Conservation (phyloP, 1,140 invertebrate genomes). For the Drosophila murphyi region DNA sequence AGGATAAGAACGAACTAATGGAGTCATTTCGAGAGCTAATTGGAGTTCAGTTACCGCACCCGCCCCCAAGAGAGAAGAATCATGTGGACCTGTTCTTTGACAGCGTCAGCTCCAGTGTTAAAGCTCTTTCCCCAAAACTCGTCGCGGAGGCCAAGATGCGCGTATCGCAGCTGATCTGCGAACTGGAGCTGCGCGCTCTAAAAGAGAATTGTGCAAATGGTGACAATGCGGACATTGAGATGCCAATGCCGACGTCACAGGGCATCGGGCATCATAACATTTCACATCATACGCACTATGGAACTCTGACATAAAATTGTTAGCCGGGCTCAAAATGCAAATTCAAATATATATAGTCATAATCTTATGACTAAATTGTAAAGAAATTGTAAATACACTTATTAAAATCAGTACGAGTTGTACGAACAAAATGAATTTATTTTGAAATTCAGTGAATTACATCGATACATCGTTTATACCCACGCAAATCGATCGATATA, state of each 20-base stretch:
- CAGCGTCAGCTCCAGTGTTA: conserved; percentile 81
- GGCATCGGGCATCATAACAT: conserved; percentile 6
- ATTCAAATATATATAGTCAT: conserved; percentile 14
- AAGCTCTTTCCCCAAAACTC: conserved; percentile 73
- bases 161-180: conserved; percentile 78
- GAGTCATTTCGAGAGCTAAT: conserved; percentile 78
- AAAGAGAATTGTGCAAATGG: conserved; percentile 45
- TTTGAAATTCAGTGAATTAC: conserved; percentile 5
- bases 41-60: conserved; percentile 46
- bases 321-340: conserved; percentile 4
- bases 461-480: conserved; percentile 4
- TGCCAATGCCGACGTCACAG: conserved; percentile 3
- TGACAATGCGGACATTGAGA: conserved; percentile 11
- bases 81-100: conserved; percentile 80
- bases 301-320: conserved; percentile 38
- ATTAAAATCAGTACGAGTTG: not conserved
- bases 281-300: conserved; percentile 33
- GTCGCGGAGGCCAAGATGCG: conserved; percentile 81
- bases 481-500: conserved; percentile 10
- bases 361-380: conserved; percentile 23
- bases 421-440: not conserved
- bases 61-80: conserved; percentile 63
- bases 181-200: conserved; percentile 72
- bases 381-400: conserved; percentile 34
- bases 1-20: conserved; percentile 80